Evolutionary conservation across 1,140 invertebrate species (phyloP), one percentile per base, ranked within the genome.

Genomic region (Pogonomyrmex barbatus): DNA sequence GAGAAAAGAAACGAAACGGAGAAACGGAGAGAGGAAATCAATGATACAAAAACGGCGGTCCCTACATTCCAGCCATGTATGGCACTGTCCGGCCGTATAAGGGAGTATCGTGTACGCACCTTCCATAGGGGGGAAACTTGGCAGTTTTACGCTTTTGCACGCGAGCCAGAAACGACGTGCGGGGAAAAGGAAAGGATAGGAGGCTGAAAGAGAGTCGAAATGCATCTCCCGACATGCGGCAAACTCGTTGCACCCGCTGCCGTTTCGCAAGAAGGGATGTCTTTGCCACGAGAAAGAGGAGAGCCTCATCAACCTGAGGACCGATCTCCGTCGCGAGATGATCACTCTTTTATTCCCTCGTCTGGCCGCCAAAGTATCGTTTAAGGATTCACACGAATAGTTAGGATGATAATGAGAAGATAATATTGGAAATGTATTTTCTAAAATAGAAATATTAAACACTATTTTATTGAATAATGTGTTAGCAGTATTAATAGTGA

Each of bases 41-140:
- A 93, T 94, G 93, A 92, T 88, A 90, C 93, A 95, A 95, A 94
- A 94, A 94, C 93, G 92, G 92, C 90, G 92, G 94, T 94, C 93
- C 92, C 93, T 94, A 94, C 93, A 94, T 94, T 94, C 93, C 92
- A 89, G 87, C 93, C 94, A 93, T 93, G 91, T 93, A 93, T 79
- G 94, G 91, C 87, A 91, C 67, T 88, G 85, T 73, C 75, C 77
- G 60, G 65, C 93, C 94, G 92, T 94, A 93, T 93, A 94, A 92
- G 92, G 94, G 89, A 73, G 89, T 91, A 90, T 91, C 92, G 92
- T 91, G 91, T 92, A 91, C 86, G 89, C 82, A 90, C 87, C 86
- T 90, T 78, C 88, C 33, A 42, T 85, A 87, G 81, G 68, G 62
- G 77, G 78, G 65, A 82, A 60, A 79, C 30, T 77, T 78, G 84